Evolutionary conservation across 92 coral and sea anemone genomes (phyloP).

Genomic region (Siderastrea radians): DNA sequence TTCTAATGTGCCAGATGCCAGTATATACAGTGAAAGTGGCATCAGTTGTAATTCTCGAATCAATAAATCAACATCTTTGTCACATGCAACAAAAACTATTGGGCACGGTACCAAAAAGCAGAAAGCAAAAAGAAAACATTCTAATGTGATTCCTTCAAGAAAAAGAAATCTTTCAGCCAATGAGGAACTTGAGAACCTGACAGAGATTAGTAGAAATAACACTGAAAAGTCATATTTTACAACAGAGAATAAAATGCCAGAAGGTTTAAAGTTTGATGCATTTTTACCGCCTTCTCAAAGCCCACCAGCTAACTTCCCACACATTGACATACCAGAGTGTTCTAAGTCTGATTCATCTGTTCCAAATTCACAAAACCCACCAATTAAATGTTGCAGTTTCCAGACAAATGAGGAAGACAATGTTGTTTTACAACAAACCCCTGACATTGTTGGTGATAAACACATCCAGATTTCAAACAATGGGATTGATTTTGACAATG

Average conservation of each 20-base stretch:
- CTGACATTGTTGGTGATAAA: slow-evolving; percentile 8
- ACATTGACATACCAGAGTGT: slow-evolving; percentile 46
- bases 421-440: slow-evolving; percentile 50
- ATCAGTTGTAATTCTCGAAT: slow-evolving; percentile 41
- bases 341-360: slow-evolving; percentile 39
- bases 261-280: no score
- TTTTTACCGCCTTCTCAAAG: slow-evolving; percentile 42
- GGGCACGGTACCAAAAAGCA: slow-evolving; percentile 27
- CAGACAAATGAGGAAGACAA: slow-evolving; percentile 37
- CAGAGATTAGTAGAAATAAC: not conserved
- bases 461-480: slow-evolving; percentile 15
- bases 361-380: slow-evolving; percentile 47
- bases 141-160: slow-evolving; percentile 20
- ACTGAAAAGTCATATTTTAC: slow-evolving; percentile 7
- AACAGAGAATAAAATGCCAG: no score
- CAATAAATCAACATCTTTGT: slow-evolving; percentile 39
- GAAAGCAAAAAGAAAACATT: slow-evolving; percentile 36
- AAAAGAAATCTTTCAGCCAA: slow-evolving; percentile 1
- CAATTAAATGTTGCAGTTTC: slow-evolving; percentile 35
- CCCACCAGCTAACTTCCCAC: slow-evolving; percentile 30
- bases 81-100: slow-evolving; percentile 24
- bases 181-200: slow-evolving; percentile 1
- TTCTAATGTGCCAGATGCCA: slow-evolving; percentile 28
- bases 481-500: slow-evolving; percentile 13
- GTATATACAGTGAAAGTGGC: slow-evolving; percentile 37